Evolutionary conservation across 2,797 vertebrate species (phyloP), one percentile per base, ranked within the genome.

Genomic region (Chelonia mydas): DNA sequence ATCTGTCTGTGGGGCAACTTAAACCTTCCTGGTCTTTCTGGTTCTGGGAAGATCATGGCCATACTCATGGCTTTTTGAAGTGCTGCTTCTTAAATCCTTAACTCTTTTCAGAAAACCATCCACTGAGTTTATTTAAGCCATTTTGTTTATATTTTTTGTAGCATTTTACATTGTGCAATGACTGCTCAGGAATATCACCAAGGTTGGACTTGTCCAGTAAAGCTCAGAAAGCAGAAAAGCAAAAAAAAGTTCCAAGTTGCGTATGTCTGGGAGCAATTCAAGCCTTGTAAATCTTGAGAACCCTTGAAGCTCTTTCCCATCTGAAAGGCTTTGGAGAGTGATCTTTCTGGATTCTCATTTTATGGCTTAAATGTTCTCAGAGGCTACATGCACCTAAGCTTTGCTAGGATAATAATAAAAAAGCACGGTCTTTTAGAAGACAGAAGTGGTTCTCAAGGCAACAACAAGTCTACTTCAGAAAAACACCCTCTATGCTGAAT

Each of bases 281-380:
- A 65, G 21, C 41, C 72, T 84, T 94, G 84, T 83, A 78, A 83
- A 90, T 91, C n/a, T 90, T 83, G 76, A 80, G 5, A 86, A 72
- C 93, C 31, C 88, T 90, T 74, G 55, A 96, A 95, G 87, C 55
- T 89, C 86, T 95, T 78, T 37, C 17, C 68, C 83, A 54, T 79
- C 15, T 88, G 54, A 90, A 17, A 17, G 57, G 10, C 41, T 93
- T 92, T 90, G n/a, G 28, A 59, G 31, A 37, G 31, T n/a, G 11
- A 25, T 80, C 50, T 53, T 77, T 49, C 33, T 54, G 33, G 50
- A 54, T 84, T 93, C 93, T 53, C 0, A 1, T 17, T 94, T 81
- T 27, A 27, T 79, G 61, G 25, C 55, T 79, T 86, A 37, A 47
- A 31, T 21, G 54, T 25, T 31, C 8, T n/a, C 72, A 74, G 25